Evolutionary conservation across 2,797 vertebrate genomes (phyloP), one percentile per base, ranked within the genome.

Genomic region (Lycodopsis pacificus): DNA sequence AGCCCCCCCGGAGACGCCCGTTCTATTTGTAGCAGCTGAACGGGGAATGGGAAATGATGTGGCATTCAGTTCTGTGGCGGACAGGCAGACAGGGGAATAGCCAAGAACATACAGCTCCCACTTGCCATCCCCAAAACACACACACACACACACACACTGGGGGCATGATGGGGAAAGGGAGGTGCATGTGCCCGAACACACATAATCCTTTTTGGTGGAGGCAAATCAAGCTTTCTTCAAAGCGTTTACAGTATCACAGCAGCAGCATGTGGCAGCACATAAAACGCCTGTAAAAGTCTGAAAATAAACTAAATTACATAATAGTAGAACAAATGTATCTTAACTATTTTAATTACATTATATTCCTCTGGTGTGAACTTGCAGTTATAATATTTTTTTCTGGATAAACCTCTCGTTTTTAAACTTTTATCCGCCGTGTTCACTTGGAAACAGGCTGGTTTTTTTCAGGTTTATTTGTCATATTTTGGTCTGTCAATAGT

Each of bases 21-120:
- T 87, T 91, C 89, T 92, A 93, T 92, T 92, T 93, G 90, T 66
- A 87, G 90, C 83, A 5, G 59, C 88, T 76, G 83, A 88, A 83
- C 15, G 51, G 88, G 84, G 86, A 88, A 87, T 84, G 64, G 86
- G 72, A 87, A 89, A 82, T 88, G 81, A 88, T 89, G 90, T 85
- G 83, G 84, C 86, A 80, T 84, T 81, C 85, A 78, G 56, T 75
- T 83, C 62, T 73, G 57, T 90, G 81, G 73, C 81, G 81, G 84
- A 84, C 71, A 30, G 48, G 5, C 66, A 69, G 38, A 79, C 76
- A 74, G 73, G 76, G 71, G 78, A 90, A 82, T 77, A 79, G 65
- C 59, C 65, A 63, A 53, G 68, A 74, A 80, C 73, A 76, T 70
- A 27, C 51, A 73, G 56, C 44, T 40, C 14, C 25, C 15, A 20